Percentiles rank a stretch among this genome's conserved stretches.
Evolutionary conservation across 2,797 vertebrate species (phyloP).

Genomic region (Cacajao melanocephalus): DNA sequence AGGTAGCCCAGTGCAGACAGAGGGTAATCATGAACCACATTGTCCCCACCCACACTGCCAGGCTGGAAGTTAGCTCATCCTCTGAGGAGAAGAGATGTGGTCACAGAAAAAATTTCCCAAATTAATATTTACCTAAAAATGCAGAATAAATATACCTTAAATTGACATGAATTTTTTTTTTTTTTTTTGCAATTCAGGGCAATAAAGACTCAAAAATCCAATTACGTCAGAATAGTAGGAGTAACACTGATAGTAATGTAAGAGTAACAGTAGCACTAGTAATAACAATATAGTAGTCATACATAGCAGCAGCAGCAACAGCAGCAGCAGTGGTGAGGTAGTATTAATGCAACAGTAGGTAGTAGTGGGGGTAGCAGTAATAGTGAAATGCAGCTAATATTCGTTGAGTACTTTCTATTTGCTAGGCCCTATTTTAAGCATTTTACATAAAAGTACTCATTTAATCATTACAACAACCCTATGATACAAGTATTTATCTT

Average conservation of each 20-base stretch:
- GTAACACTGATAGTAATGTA: neutral
- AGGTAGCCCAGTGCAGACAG: neutral
- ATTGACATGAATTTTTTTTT: slow-evolving; percentile 3
- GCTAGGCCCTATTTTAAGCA: neutral
- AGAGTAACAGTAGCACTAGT: neutral
- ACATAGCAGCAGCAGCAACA: neutral
- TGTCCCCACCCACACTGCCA: neutral
- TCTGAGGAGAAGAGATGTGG: neutral
- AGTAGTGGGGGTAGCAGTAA: too few relatives aligned
- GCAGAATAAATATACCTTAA: neutral
- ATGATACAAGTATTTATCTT: neutral
- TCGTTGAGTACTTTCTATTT: neutral
- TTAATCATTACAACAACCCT: neutral
- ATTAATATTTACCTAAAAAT: neutral
- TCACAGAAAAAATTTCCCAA: neutral
- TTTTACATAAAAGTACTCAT: neutral
- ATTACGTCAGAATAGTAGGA: neutral
- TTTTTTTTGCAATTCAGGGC: neutral
- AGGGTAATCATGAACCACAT: neutral
- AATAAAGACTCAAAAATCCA: neutral
- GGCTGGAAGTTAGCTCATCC: neutral
- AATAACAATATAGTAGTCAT: too few relatives aligned
- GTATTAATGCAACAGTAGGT: neutral
- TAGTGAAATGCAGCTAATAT: neutral
- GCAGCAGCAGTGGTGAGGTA: neutral